Conservation (phyloP, 2,888 invertebrate genomes). For the Drosophila suboccidentalis region DNA sequence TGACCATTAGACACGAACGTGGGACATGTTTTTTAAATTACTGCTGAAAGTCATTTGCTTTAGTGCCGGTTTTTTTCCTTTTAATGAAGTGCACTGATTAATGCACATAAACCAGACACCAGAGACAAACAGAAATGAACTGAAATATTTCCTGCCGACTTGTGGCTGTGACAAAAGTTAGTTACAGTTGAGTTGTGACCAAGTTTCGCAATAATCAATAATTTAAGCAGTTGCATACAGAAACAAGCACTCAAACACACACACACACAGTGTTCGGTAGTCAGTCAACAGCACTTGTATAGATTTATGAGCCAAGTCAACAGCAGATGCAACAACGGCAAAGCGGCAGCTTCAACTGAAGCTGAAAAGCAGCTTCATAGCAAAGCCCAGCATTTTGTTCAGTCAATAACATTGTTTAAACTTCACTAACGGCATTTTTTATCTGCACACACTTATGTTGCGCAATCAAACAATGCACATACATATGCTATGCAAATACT, state of each 20-base stretch:
- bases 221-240: constrained; percentile 32
- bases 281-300: constrained; percentile 51
- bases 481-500: constrained; percentile 22
- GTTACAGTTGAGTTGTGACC: constrained; percentile 31
- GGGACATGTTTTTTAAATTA: constrained; percentile 47
- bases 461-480: constrained; percentile 32
- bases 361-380: not conserved
- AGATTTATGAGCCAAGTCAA: constrained; percentile 60
- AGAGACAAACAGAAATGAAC: constrained; percentile 6
- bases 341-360: constrained; percentile 1
- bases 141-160: constrained; percentile 10
- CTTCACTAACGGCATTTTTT: constrained; percentile 51
- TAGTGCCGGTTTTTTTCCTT: constrained; percentile 38
- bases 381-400: constrained; percentile 40
- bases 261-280: too few species aligned
- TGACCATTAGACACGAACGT: constrained; percentile 51
- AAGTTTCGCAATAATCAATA: constrained; percentile 59
- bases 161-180: not conserved
- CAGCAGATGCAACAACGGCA: constrained; percentile 29
- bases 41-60: constrained; percentile 52
- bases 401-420: constrained; percentile 66
- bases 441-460: constrained; percentile 37
- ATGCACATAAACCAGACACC: constrained; percentile 35
- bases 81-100: constrained; percentile 63
- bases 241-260: not conserved